Conservation (phyloP, 2,113 vertebrate genomes). For the Scopus umbretta region DNA sequence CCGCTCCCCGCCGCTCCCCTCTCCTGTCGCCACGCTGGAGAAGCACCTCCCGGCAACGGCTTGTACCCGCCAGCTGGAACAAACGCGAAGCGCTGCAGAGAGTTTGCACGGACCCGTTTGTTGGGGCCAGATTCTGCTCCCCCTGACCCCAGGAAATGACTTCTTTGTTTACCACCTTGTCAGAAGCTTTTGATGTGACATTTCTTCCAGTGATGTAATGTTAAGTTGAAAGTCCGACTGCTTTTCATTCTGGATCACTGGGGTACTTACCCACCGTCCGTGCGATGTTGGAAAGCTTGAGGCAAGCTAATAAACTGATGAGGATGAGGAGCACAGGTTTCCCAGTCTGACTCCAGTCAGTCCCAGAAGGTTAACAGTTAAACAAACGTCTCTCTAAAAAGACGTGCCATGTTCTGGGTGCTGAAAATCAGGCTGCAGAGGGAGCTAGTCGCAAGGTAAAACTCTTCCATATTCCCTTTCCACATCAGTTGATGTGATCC, state of each 20-base stretch:
- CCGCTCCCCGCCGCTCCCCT: not conserved
- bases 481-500: not conserved
- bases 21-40: rapidly evolving
- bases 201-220: not conserved
- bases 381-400: not conserved
- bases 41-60: rapidly evolving
- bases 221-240: not conserved
- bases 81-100: rapidly evolving
- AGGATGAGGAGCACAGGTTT: not conserved
- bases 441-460: conserved; percentile 32
- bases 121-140: not conserved
- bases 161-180: no score
- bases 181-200: not conserved
- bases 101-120: rapidly evolving
- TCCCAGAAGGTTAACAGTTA: not conserved
- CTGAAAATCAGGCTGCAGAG: conserved; percentile 3
- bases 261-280: not conserved
- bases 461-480: rapidly evolving
- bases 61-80: not conserved
- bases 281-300: rapidly evolving
- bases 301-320: not conserved
- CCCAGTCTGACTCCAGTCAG: not conserved
- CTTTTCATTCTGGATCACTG: not conserved
- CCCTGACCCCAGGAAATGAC: not conserved
- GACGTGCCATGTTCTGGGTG: rapidly evolving